phyloP scores from a whole-genome alignment of 2,113 vertebrate species.

The Malaclemys terrapin region DNA sequence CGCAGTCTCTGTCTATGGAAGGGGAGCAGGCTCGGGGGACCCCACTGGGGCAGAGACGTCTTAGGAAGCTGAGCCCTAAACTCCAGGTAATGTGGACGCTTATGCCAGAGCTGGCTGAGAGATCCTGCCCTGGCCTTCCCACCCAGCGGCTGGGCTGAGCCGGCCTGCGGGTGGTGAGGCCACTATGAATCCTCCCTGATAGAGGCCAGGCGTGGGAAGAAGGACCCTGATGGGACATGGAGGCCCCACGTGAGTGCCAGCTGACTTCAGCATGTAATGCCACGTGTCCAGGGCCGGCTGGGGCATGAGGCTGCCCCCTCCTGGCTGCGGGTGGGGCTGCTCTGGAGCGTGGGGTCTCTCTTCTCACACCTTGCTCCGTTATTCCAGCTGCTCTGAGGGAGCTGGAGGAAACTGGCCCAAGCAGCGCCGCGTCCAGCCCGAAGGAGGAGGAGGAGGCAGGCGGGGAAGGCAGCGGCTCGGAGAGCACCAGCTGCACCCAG shows the following conservation, averaged over 20 bases:
- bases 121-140: too few species aligned
- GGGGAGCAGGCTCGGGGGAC: not conserved
- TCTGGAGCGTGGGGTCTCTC: not conserved
- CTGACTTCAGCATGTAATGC: not conserved
- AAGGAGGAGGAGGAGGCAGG: not conserved
- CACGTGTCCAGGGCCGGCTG: not conserved
- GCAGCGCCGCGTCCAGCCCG: slow-evolving; percentile 49
- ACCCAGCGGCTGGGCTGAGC: not conserved
- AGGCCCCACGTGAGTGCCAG: too few species aligned
- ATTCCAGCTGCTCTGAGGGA: not conserved
- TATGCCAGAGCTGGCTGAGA: too few species aligned
- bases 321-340: not conserved
- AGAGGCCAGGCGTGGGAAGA: too few species aligned
- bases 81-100: not conserved
- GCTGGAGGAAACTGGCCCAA: not conserved
- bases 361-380: not conserved
- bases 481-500: not conserved
- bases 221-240: not conserved
- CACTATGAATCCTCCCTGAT: too few species aligned
- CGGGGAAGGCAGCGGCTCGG: not conserved
- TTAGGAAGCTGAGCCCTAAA: not conserved
- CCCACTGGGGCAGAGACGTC: not conserved
- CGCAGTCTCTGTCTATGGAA: not conserved
- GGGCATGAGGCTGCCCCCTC: not conserved
- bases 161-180: too few species aligned